Conservation (phyloP, 1,140 invertebrate species). For the Metopolophium dirhodum region DNA sequence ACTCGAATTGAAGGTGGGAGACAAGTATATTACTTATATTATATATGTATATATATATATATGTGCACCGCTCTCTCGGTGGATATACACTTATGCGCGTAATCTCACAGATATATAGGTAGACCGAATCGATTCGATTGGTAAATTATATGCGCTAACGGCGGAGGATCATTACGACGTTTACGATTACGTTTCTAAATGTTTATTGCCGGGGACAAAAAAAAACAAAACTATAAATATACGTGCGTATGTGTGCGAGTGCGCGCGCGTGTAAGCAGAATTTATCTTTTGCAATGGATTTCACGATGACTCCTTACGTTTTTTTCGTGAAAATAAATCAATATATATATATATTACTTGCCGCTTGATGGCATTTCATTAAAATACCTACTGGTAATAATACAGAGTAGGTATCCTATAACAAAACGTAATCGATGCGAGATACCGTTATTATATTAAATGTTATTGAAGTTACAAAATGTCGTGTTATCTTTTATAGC, state of each 20-base stretch:
- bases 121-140: slow-evolving; percentile 14
- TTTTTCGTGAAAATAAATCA: background rate
- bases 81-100: background rate
- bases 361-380: too few relatives aligned
- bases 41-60: background rate
- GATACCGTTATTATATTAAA: background rate
- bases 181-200: slow-evolving; percentile 43
- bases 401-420: background rate
- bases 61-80: background rate
- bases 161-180: slow-evolving; percentile 32
- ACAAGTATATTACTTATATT: background rate
- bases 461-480: background rate
- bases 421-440: background rate
- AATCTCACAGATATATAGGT: background rate
- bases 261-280: background rate
- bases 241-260: background rate
- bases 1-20: background rate
- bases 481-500: background rate
- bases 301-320: background rate
- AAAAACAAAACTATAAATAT: background rate
- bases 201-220: slow-evolving; percentile 4
- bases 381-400: too few relatives aligned
- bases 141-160: slow-evolving; percentile 38
- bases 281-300: slow-evolving; percentile 10
- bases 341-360: background rate